Percentiles rank a stretch among this genome's conserved stretches.
These are phyloP conservation scores for Drosophila atripex DNA, from an alignment of 2,888 invertebrate genomes.

Conservation along the genomic window DNA sequence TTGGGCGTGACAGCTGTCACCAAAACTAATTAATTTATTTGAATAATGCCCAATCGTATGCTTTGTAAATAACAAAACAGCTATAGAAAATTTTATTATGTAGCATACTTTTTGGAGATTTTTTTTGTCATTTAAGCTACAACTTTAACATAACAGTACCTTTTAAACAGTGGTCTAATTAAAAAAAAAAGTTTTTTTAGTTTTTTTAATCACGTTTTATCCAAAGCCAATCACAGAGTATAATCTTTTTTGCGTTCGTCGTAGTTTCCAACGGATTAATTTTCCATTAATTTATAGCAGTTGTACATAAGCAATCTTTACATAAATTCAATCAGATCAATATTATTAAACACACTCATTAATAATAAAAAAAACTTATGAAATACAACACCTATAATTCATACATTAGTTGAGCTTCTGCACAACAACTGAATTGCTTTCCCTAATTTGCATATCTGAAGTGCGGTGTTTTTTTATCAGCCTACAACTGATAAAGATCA, in stretches of 20 bases:
- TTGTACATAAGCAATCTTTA: too few species aligned
- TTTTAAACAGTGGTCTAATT: neutral
- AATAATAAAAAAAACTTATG: too few species aligned
- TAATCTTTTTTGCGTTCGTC: too few species aligned
- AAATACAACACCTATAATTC: neutral
- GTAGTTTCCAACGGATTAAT: too few species aligned
- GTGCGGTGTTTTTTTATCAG: neutral
- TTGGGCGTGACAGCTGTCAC: too few species aligned
- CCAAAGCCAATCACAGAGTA: too few species aligned
- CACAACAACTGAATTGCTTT: neutral
- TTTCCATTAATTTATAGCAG: too few species aligned
- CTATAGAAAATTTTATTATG: neutral
- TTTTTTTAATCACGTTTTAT: too few species aligned
- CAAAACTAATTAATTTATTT: neutral
- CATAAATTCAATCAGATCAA: too few species aligned
- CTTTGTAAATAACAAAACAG: neutral
- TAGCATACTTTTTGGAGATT: neutral
- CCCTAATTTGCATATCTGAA: neutral
- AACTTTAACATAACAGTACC: neutral
- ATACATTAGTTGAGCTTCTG: neutral
- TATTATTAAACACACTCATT: too few species aligned
- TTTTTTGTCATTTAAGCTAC: too few species aligned
- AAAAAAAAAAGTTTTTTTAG: neutral
- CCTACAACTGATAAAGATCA: constrained; percentile 10
- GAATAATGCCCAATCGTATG: neutral